A percentile compares a stretch with the other conserved stretches of the same genome.
phyloP scores from a whole-genome alignment of 2,888 invertebrate species.

The Acronicta psi region DNA sequence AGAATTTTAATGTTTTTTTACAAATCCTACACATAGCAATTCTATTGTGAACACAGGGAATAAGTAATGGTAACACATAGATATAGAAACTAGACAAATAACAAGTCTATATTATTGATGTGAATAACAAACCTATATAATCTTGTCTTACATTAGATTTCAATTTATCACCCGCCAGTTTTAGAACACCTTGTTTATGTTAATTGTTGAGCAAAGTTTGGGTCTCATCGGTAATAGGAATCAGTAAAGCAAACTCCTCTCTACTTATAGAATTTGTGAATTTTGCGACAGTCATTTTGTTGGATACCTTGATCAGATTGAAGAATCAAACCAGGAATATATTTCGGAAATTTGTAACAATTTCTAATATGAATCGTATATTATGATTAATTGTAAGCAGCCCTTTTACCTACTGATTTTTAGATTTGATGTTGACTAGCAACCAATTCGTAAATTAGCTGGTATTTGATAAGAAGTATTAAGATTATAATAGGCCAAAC shows the following conservation, averaged over 20 bases:
- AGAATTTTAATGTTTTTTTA: conserved; percentile 15
- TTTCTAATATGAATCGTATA: not conserved
- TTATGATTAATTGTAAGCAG: not conserved
- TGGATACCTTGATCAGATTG: not conserved
- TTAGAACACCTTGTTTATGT: conserved; percentile 1
- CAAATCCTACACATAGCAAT: conserved; percentile 33
- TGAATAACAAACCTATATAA: conserved; percentile 12
- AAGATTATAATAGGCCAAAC: not conserved
- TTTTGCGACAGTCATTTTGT: too few relatives aligned
- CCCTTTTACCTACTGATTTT: not conserved
- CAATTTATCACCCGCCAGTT: conserved; percentile 5
- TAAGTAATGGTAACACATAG: conserved; percentile 17
- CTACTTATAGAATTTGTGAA: too few relatives aligned
- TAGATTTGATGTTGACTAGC: not conserved
- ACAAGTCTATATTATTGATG: conserved; percentile 5
- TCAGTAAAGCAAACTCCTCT: not conserved
- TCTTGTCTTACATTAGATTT: conserved; percentile 11
- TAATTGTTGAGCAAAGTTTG: not conserved
- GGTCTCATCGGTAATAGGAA: not conserved
- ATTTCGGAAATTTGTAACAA: too few relatives aligned
- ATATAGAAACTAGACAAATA: not conserved
- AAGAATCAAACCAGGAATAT: not conserved
- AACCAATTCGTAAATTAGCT: not conserved
- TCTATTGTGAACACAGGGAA: conserved; percentile 34
- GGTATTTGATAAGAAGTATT: too few relatives aligned